Evolutionary conservation across 1,140 invertebrate genomes (phyloP).

Genomic region (Aphis craccivora): DNA sequence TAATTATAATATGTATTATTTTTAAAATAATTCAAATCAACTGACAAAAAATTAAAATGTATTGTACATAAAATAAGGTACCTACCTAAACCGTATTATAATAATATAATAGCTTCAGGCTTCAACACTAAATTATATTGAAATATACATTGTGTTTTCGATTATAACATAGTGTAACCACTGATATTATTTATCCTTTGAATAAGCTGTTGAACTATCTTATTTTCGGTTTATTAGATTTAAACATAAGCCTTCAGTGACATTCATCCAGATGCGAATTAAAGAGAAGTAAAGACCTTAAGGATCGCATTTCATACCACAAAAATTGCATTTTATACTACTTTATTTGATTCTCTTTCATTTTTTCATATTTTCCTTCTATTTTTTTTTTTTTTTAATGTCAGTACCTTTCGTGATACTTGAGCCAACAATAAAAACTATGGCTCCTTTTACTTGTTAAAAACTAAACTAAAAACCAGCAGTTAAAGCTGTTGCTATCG

Average conservation of each 20-base stretch:
- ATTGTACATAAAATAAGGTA: not conserved
- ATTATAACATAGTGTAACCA: not conserved
- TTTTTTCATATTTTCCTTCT: not conserved
- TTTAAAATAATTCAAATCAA: not conserved
- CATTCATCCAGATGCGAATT: slow-evolving; percentile 1
- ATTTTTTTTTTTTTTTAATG: not conserved
- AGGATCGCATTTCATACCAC: slow-evolving; percentile 2
- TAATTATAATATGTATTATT: not conserved
- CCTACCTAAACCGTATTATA: not conserved
- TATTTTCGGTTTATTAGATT: slow-evolving; percentile 13
- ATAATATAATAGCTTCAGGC: not conserved
- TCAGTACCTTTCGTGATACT: slow-evolving; percentile 20
- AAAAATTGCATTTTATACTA: slow-evolving; percentile 25
- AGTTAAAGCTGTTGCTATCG: not conserved
- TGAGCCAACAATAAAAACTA: slow-evolving; percentile 24
- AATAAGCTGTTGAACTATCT: slow-evolving; percentile 7
- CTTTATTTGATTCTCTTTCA: slow-evolving; percentile 9
- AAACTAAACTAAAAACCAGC: slow-evolving; percentile 17
- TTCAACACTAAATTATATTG: not conserved
- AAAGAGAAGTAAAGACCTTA: not conserved
- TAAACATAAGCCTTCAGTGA: not conserved
- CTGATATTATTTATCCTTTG: not conserved
- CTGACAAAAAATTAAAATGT: not conserved
- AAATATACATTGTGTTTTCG: not conserved
- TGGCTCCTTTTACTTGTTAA: slow-evolving; percentile 43